Percentiles rank a stretch among this genome's conserved stretches.
Evolutionary conservation across 1,140 invertebrate genomes (phyloP).

Genomic region (Oryctes rhinoceros): DNA sequence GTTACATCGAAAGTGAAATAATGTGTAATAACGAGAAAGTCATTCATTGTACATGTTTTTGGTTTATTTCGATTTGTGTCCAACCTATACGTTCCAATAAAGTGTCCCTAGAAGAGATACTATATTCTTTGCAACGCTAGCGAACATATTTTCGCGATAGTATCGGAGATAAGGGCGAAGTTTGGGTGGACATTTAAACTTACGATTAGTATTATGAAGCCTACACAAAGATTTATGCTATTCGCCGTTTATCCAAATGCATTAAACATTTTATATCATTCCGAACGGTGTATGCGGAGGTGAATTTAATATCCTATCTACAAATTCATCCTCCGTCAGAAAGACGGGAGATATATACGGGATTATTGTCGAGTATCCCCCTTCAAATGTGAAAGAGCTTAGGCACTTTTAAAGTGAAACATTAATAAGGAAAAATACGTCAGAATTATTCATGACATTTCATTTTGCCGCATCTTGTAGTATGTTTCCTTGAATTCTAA

Average conservation of each 20-base stretch:
- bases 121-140: neutral
- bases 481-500: conserved; percentile 6
- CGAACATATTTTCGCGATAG: neutral
- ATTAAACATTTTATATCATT: conserved; percentile 12
- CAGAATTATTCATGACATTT: conserved; percentile 7
- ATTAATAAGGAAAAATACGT: neutral
- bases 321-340: neutral
- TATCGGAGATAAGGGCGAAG: neutral
- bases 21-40: neutral
- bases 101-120: neutral
- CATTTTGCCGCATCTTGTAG: neutral
- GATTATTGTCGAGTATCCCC: no score
- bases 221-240: neutral
- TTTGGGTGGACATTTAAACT: conserved; percentile 16
- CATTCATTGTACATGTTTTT: no score
- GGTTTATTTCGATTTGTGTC: no score
- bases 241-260: neutral
- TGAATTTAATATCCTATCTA: neutral
- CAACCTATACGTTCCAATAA: neutral
- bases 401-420: no score
- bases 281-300: neutral
- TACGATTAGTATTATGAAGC: conserved; percentile 13
- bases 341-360: neutral
- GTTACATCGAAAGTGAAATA: neutral
- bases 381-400: no score